Evolutionary conservation across 2,888 invertebrate genomes (phyloP).

Genomic region (Stenurella melanura): DNA sequence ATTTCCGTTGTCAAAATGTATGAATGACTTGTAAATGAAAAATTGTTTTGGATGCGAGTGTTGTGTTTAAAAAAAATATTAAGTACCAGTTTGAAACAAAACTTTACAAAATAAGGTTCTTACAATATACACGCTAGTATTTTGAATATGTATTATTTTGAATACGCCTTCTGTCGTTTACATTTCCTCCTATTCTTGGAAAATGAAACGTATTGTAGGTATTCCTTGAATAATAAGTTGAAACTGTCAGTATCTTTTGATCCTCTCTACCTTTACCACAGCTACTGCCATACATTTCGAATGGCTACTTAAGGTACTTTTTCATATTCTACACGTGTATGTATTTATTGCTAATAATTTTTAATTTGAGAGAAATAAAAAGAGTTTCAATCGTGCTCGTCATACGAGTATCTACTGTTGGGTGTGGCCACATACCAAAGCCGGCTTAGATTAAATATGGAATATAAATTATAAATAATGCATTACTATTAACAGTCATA

Average conservation of each 20-base stretch:
- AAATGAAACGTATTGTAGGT: neutral
- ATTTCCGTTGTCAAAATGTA: too few relatives aligned
- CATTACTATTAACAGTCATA: constrained; percentile 1
- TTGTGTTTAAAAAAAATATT: too few relatives aligned
- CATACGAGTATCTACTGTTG: neutral
- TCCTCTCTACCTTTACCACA: neutral
- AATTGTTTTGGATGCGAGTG: too few relatives aligned
- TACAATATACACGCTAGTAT: too few relatives aligned
- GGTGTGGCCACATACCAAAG: constrained; percentile 30
- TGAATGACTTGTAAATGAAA: too few relatives aligned
- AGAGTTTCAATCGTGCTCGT: constrained; percentile 12
- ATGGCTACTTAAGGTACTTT: neutral
- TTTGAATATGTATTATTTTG: neutral
- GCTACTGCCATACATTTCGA: neutral
- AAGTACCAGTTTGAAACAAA: too few relatives aligned
- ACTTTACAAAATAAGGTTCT: too few relatives aligned
- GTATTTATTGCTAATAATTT: constrained; percentile 17
- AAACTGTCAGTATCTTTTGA: neutral
- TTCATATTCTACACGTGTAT: constrained; percentile 6
- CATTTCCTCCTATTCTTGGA: neutral
- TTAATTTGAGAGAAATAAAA: constrained; percentile 19
- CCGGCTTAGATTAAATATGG: constrained; percentile 18
- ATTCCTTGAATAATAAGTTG: neutral
- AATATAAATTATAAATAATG: constrained; percentile 28
- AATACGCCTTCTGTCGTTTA: neutral